A percentile compares a stretch with the other conserved stretches of the same genome.
Evolutionary conservation across 2,797 vertebrate genomes (phyloP).

Genomic region (Paguma larvata): DNA sequence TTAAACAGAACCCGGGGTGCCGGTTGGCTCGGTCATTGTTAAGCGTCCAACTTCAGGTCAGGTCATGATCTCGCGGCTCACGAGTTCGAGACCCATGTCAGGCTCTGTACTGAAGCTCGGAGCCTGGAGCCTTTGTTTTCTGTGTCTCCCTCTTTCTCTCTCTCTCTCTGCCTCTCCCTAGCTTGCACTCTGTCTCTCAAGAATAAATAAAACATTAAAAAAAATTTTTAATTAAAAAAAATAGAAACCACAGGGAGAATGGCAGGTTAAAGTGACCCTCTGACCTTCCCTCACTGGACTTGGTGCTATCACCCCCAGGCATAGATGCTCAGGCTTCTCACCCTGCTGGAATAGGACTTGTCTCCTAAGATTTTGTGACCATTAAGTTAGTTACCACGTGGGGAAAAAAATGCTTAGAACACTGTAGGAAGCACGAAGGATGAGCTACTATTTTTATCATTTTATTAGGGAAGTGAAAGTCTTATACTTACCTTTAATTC

Average conservation of each 20-base stretch:
- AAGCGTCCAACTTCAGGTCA: too few relatives aligned
- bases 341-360: not conserved
- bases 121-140: too few relatives aligned
- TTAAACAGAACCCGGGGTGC: not conserved
- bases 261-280: not conserved
- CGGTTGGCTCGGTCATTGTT: too few relatives aligned
- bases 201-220: too few relatives aligned
- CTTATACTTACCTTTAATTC: conserved; percentile 8
- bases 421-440: not conserved
- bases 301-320: too few relatives aligned
- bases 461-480: not conserved
- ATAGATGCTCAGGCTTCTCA: not conserved
- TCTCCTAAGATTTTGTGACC: not conserved
- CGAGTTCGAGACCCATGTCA: too few relatives aligned
- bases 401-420: conserved; percentile 15
- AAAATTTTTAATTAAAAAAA: too few relatives aligned
- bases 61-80: too few relatives aligned
- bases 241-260: not conserved
- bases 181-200: too few relatives aligned
- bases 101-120: too few relatives aligned
- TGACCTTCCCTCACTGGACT: not conserved
- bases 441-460: not conserved
- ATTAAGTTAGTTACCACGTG: not conserved
- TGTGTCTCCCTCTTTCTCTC: too few relatives aligned
- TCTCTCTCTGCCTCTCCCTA: too few relatives aligned